Base-by-base conservation (phyloP, 2,888 invertebrate species). In the Phymatocera aterrima region DNA sequence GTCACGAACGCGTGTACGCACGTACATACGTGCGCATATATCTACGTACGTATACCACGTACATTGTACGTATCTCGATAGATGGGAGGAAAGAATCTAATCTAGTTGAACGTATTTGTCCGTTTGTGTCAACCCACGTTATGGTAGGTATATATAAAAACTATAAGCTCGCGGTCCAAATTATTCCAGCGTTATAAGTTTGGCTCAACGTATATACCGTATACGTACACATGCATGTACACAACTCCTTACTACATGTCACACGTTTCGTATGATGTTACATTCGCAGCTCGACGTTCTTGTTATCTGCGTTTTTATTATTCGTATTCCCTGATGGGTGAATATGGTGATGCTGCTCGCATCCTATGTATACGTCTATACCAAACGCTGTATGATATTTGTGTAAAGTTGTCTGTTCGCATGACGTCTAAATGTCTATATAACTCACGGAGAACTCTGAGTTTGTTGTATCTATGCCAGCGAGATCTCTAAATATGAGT, bases 51-150 rank as follows among this genome's bases (percentile, higher is more conserved):
- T 51, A 40, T 40, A 40, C 40, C 8, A 40, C 8, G 8, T 40
- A 8, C 8, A 40, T 40, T 40, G 8, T 40, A 40, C 40, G 8
- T 40, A 40, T 40, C 12, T 51, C 6, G 4, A 60, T 5, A 60
- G 5, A 15, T 68, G 24, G 40, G 46, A 5, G 46, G 12, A 43
- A 24, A 43, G 46, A 40, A 34, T 68, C 6, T 24, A 43, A 28
- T 68, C 54, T 24, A 68, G 68, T 68, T 60, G 24, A 60, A 31
- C 61, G 21, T 64, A 64, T 64, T 64, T 64, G 61, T 37, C 61
- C n/a, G 37, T 15, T 64, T 64, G 12, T 64, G n/a, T 64, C 34
- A 37, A 37, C 37, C 61, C 61, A 64, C 61, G 61, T 4, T 15
- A 15, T 28, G 10, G 0, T 57, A 57, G n/a, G n/a, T n/a, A n/a